Evolutionary conservation across 2,797 vertebrate genomes (phyloP).

Genomic region (Cyprinodon diabolis): DNA sequence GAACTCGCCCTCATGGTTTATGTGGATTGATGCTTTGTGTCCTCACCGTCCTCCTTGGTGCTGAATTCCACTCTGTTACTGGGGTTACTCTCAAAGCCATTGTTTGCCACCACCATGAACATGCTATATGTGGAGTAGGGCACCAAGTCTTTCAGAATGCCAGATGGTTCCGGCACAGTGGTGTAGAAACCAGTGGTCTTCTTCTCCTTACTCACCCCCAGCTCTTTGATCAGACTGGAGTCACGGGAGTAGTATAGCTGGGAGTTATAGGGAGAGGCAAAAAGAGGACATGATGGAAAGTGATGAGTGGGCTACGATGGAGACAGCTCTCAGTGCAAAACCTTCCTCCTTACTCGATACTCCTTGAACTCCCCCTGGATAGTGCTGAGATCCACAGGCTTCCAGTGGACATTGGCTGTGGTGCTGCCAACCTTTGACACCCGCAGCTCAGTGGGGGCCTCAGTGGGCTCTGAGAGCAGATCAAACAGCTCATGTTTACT

Average conservation of each 20-base stretch:
- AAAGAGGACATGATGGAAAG: conserved; percentile 19
- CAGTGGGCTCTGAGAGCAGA: conserved; percentile 84
- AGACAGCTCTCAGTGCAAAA: neutral
- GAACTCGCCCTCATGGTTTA: too few species aligned
- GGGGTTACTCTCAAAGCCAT: conserved; percentile 86
- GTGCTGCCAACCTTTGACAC: conserved; percentile 88
- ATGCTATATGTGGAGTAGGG: conserved; percentile 95
- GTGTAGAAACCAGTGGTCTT: conserved; percentile 89
- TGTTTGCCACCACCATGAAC: conserved; percentile 95
- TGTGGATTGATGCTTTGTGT: neutral
- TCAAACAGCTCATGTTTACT: neutral
- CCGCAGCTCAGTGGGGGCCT: conserved; percentile 86
- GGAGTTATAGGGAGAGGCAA: neutral
- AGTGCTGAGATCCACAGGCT: conserved; percentile 85
- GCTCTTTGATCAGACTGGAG: conserved; percentile 88
- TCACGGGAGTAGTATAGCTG: conserved; percentile 97
- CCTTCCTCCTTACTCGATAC: conserved; percentile 84
- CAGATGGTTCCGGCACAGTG: conserved; percentile 81
- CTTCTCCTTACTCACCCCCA: conserved; percentile 88
- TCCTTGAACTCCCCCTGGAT: conserved; percentile 93
- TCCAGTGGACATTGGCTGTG: conserved; percentile 88
- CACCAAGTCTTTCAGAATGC: conserved; percentile 86
- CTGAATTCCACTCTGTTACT: conserved; percentile 89
- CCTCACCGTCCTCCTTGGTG: conserved; percentile 94
- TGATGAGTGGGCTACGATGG: neutral